Percentiles rank a stretch among this genome's conserved stretches.
Evolutionary conservation across 2,888 invertebrate species (phyloP).

Genomic region (Eupithecia dodoneata): DNA sequence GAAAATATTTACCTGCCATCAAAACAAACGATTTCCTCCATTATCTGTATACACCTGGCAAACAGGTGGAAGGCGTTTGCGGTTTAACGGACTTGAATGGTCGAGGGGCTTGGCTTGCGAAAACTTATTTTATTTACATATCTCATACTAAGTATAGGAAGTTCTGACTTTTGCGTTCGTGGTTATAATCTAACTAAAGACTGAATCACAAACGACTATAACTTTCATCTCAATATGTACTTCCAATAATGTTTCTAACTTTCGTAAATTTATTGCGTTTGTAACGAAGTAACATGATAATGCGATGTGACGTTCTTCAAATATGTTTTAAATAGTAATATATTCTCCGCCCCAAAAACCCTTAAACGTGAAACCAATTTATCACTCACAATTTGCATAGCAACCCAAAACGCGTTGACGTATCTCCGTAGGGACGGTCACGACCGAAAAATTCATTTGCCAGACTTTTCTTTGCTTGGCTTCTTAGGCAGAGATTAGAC

Average conservation of each 20-base stretch:
- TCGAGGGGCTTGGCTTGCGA: not conserved
- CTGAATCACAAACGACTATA: not conserved
- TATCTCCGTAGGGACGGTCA: slow-evolving; percentile 24
- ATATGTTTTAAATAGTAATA: not conserved
- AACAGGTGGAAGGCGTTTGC: slow-evolving; percentile 36
- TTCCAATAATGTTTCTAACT: not conserved
- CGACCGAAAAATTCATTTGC: slow-evolving; percentile 44
- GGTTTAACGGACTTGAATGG: slow-evolving; percentile 12
- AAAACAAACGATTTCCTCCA: slow-evolving; percentile 23
- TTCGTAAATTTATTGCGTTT: not conserved
- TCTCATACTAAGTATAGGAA: not conserved
- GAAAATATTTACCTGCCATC: slow-evolving; percentile 12
- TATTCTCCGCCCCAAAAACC: not conserved
- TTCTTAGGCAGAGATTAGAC: slow-evolving; percentile 28
- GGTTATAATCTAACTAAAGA: not conserved
- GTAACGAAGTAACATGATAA: not conserved
- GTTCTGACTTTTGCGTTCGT: not conserved
- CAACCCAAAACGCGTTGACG: not conserved
- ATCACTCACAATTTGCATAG: slow-evolving; percentile 25
- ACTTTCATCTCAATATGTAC: not conserved
- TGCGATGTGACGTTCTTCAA: not conserved
- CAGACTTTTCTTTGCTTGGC: slow-evolving; percentile 36
- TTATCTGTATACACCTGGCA: slow-evolving; percentile 11
- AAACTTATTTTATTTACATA: not conserved
- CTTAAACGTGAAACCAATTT: slow-evolving; percentile 3